Evolutionary conservation across 2,797 vertebrate genomes (phyloP), one percentile per base, ranked within the genome.

Genomic region (Myoxocephalus aenaeus): DNA sequence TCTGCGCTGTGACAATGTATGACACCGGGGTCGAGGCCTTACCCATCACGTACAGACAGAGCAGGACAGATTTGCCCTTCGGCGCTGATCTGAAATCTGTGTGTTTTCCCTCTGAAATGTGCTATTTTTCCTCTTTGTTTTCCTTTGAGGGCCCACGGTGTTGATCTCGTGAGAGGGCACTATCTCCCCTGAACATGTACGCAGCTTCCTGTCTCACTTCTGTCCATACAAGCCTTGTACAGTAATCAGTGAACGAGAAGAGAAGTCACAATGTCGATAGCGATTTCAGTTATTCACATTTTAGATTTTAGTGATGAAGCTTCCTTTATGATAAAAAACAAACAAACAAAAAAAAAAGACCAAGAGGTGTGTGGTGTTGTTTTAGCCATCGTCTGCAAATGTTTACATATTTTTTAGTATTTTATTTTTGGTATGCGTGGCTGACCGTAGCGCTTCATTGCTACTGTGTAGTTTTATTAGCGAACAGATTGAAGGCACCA

Each of bases 1-100:
- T 91, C 87, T 93, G 94, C 93, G 93, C 92, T 92, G 88, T 94
- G 94, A 95, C 94, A 95, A 95, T 95, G 92, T 92, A 94, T 92
- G 91, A 94, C 88, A 91, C 94, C 93, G 87, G 90, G 93, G 94
- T 95, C 67, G 93, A 95, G 94, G 94, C 93, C 93, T 95, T 95
- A 95, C 89, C 89, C 89, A 87, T 89, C 89, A 63, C 83, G 81
- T 89, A 87, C 87, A 87, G 75, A 86, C 86, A 82, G 66, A 86
- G 65, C 59, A 80, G 86, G 81, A 87, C 65, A 80, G 82, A 78
- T 77, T 85, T 70, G 77, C 77, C 79, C 77, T 48, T 68, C 32
- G 63, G 67, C 70, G 44, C 80, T 77, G 83, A 86, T 91, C 81
- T 80, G 15, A 88, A 84, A 86, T 90, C 79, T 84, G 77, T 86